Conservation (phyloP, 2,113 vertebrate genomes). For the Gadus macrocephalus region DNA sequence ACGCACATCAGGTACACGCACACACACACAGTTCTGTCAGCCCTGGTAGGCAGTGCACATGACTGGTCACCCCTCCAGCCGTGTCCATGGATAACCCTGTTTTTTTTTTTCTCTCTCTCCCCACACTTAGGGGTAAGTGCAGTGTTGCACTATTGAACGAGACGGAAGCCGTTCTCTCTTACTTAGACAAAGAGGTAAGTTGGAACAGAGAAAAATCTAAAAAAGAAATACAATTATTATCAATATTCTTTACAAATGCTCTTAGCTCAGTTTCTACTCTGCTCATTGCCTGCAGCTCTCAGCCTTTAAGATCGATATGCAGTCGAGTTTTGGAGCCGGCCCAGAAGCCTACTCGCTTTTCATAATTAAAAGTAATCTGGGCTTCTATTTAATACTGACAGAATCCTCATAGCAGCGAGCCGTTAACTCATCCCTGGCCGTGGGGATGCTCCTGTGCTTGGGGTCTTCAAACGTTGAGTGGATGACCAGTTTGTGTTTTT, state of each 20-base stretch:
- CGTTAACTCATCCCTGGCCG: too few species aligned
- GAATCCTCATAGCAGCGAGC: too few species aligned
- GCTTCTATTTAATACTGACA: too few species aligned
- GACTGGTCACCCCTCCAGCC: conserved; percentile 33
- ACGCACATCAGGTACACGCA: conserved; percentile 86
- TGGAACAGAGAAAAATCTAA: not conserved
- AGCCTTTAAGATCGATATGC: too few species aligned
- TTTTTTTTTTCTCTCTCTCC: conserved; percentile 31
- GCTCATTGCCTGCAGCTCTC: not conserved
- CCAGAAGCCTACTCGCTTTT: not conserved
- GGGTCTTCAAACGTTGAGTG: too few species aligned
- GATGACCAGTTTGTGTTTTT: not conserved
- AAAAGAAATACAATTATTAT: not conserved
- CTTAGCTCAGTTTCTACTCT: not conserved
- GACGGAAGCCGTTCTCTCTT: conserved; percentile 90
- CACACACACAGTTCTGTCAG: conserved; percentile 23
- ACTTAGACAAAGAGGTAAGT: conserved; percentile 95
- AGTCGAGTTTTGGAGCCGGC: not conserved
- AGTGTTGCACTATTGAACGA: conserved; percentile 94
- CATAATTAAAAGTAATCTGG: too few species aligned
- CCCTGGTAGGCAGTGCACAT: conserved; percentile 29
- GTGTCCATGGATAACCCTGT: conserved; percentile 14
- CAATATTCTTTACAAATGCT: not conserved
- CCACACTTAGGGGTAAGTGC: conserved; percentile 85
- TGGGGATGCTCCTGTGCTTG: too few species aligned